Evolutionary conservation across 2,888 invertebrate genomes (phyloP).

Genomic region (Drosophila imparisetae): DNA sequence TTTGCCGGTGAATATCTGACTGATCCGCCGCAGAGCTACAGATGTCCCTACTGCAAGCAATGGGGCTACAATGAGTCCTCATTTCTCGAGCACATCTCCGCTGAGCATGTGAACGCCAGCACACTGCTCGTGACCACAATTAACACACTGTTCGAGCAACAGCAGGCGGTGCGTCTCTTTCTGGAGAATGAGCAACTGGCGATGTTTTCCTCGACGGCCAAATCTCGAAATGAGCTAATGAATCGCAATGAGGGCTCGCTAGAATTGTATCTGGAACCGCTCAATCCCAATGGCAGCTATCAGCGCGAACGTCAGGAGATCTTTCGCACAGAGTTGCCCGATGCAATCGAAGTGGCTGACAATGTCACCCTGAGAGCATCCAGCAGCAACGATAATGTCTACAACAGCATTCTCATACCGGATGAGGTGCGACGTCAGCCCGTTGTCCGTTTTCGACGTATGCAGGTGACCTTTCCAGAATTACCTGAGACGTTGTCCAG

Average conservation of each 20-base stretch:
- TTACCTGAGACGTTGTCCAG: slow-evolving; percentile 14
- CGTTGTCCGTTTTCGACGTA: neutral
- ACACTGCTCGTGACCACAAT: slow-evolving; percentile 64
- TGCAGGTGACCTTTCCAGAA: neutral
- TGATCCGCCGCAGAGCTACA: slow-evolving; percentile 70
- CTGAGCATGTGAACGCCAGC: slow-evolving; percentile 55
- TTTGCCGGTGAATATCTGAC: slow-evolving; percentile 68
- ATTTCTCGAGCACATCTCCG: slow-evolving; percentile 62
- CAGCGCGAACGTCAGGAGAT: slow-evolving; percentile 15
- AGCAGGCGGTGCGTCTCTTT: slow-evolving; percentile 66
- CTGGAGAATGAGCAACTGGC: slow-evolving; percentile 68
- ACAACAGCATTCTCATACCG: slow-evolving; percentile 19
- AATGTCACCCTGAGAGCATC: neutral
- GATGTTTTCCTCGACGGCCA: slow-evolving; percentile 54
- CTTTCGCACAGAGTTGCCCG: slow-evolving; percentile 6
- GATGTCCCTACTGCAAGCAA: slow-evolving; percentile 68
- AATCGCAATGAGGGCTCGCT: slow-evolving; percentile 51
- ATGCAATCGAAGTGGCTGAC: slow-evolving; percentile 30
- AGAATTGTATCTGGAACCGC: slow-evolving; percentile 53
- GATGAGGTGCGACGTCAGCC: slow-evolving; percentile 33
- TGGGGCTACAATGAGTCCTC: slow-evolving; percentile 70
- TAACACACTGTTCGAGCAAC: slow-evolving; percentile 64
- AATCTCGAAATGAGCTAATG: slow-evolving; percentile 58
- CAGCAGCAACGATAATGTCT: slow-evolving; percentile 18
- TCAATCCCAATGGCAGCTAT: slow-evolving; percentile 71